A percentile compares a stretch with the other conserved stretches of the same genome.
These are phyloP conservation scores for Brachionus koreanus DNA, from an alignment of 1,140 invertebrate genomes.

Conservation along the genomic window DNA sequence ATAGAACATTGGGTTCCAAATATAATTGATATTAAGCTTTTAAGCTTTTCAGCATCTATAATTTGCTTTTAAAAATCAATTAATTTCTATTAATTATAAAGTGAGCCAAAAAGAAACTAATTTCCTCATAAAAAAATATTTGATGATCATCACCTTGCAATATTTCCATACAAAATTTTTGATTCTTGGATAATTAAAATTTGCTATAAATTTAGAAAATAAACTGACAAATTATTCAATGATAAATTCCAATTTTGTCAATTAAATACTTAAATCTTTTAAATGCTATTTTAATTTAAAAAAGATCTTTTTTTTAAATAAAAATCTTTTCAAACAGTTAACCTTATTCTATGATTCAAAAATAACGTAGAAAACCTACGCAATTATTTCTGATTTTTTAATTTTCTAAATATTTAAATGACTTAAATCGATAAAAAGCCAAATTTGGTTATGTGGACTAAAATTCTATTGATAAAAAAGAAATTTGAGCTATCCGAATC, in stretches of 20 bases:
- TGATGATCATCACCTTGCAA: background rate
- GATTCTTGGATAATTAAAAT: no score
- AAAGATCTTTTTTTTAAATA: background rate
- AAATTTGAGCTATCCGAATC: background rate
- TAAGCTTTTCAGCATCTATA: background rate
- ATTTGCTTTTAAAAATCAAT: background rate
- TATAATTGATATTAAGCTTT: background rate
- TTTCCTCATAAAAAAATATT: background rate
- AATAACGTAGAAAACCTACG: background rate
- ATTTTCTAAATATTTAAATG: background rate
- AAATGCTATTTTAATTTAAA: background rate
- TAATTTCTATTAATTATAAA: background rate
- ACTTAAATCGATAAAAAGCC: background rate
- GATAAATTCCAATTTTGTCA: background rate
- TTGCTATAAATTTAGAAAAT: background rate
- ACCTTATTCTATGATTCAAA: background rate
- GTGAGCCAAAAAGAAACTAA: background rate
- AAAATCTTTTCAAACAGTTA: background rate
- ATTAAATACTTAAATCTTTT: background rate
- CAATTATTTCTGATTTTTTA: background rate
- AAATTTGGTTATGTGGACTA: background rate
- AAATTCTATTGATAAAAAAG: background rate
- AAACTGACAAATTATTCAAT: no score
- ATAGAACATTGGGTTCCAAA: background rate
- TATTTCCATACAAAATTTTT: no score